Evolutionary conservation across 1,140 invertebrate species (phyloP), one percentile per base, ranked within the genome.

Genomic region (Danaus melanippus): DNA sequence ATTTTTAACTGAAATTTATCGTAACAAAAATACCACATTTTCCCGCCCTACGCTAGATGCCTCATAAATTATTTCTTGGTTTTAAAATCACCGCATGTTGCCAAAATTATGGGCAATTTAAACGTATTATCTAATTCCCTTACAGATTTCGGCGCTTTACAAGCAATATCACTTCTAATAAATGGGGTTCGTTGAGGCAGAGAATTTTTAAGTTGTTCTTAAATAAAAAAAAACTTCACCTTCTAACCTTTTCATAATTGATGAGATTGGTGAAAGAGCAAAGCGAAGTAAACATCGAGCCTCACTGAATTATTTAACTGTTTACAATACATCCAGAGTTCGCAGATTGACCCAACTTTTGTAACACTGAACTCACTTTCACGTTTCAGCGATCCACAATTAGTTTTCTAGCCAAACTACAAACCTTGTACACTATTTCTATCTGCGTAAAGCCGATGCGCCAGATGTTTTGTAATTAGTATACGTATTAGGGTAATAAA

Each of bases 281-380:
- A 58, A 66, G 58, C 63, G 62, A 60, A 60, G 64, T 57, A 66
- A 58, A 60, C 60, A 60, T 66, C 58, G 60, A 58, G 55, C 48
- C 52, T 57, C 50, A 9, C 42, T 67, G 64, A 70, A 70, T 70
- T 64, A 60, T 70, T 69, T 62, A 69, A 60, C 46, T 67, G 55
- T 69, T 65, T 70, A 67, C 65, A 62, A 63, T 57, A 50, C 60
- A 56, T 70, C 65, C 59, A 64, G 67, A 70, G 55, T 65, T 66
- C 64, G 58, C 55, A 54, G 56, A 60, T 64, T 62, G 50, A 64
- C 64, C 67, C 55, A 46, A 50, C 50, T 57, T 62, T 62, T 54
- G 46, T 50, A 48, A 44, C 53, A 21, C 53, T 47, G 44, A 54
- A 39, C 17, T 10, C 11, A 12, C 42, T 49, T 47, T 60, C 48